Base-by-base conservation (phyloP, 2,888 invertebrate genomes). In the Apamea crenata region DNA sequence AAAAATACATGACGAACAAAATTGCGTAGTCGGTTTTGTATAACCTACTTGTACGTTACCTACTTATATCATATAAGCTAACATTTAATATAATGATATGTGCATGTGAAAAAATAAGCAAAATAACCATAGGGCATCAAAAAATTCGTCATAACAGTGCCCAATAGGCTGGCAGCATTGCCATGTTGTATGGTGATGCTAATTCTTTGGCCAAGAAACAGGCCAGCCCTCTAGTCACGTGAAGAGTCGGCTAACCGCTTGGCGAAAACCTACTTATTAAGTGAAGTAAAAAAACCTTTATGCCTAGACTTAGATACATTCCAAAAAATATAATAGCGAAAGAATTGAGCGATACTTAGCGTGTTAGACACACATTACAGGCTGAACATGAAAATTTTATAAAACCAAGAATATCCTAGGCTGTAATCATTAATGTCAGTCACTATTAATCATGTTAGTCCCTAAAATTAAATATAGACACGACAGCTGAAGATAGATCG, bases 321-420 rank as follows among this genome's bases (percentile, higher is more conserved):
- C 70, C 56, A 77, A 83, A 78, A 78, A 80, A 79, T 74, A 77
- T 81, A 83, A 81, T 72, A 75, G 47, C 32, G 18, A 61, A 75
- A 69, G 71, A 84, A 81, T 84, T 72, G 82, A 80, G 61, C 44
- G 70, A 86, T 88, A n/a, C n/a, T n/a, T n/a, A 71, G 86, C 89
- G 76, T 87, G 88, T 76, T 69, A 79, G 77, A 81, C 77, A 76
- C 50, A 77, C 84, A 82, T 88, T 80, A 81, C 10, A 50, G 71
- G 5, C 74, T 47, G 36, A 77, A 73, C 66, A 68, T 81, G 5
- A 16, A 4, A 0, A 16, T 76, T 84, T 78, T 61, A 70, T 12
- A 59, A 74, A 14, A 21, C 25, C 40, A 56, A 29, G 53, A 74
- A 78, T 14, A 68, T 77, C 61, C 66, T 78, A 71, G 59, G 44